Base-by-base conservation (phyloP, 2,888 invertebrate species). In the Eulithis prunata region DNA sequence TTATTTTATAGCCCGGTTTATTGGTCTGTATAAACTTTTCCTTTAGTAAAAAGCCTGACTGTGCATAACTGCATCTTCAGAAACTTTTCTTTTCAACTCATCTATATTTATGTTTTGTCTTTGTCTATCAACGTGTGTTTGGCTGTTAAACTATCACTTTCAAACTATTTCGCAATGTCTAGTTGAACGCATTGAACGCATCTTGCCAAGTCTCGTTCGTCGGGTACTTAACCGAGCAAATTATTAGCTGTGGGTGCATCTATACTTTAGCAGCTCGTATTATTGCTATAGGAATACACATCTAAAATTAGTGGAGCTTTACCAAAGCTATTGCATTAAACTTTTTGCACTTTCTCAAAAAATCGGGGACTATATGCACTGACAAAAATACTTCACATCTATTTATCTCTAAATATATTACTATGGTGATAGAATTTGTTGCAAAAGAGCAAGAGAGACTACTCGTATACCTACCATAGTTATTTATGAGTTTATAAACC, bases 11-110 rank as follows among this genome's bases (percentile, higher is more conserved):
- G n/a, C 43, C 41, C 28, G 11, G 41, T 55, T 62, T 41, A 47
- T 54, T 3, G 28, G 46, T 8, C 28, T n/a, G 41, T n/a, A 36
- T 57, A 45, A 13, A 52, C 28, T 57, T 65, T 61, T 62, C 49
- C 49, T 28, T 52, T 57, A 43, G 38, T 57, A 51, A 5, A 46
- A 12, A 32, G 36, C 65, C 36, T 66, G 65, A 36, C 46, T 41
- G 28, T 21, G 65, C 61, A 66, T 65, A 61, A 55, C 28, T 49
- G 6, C 12, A 49, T 49, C 21, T 21, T 3, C 11, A 49, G 21
- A 3, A 47, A 66, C 66, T 66, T 51, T 62, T 66, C 46, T 57
- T 62, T 66, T 62, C 54, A 54, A 36, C 36, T 14, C 47, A 49
- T 45, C 36, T 55, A 45, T 55, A 45, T 45, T 62, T 43, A 43